phyloP scores from a whole-genome alignment of 2,888 invertebrate genomes.

The Eustalomyia histrio region DNA sequence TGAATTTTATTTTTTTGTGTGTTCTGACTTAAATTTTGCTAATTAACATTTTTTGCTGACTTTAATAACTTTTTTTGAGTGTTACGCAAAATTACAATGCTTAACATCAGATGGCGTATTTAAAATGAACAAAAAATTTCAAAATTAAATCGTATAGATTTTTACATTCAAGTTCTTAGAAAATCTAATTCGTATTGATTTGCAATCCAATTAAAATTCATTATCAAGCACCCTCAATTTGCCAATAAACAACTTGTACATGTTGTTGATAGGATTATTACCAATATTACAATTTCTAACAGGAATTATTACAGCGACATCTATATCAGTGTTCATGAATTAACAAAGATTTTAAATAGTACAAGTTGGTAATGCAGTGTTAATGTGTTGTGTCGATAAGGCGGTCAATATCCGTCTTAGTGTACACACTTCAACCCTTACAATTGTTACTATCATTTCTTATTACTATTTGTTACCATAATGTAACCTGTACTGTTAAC shows the following conservation, averaged over 20 bases:
- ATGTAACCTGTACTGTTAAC: neutral
- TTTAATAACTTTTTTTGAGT: too few species aligned
- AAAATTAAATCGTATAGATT: neutral
- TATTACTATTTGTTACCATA: neutral
- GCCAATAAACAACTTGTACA: constrained; percentile 15
- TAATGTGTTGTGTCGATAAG: constrained; percentile 30
- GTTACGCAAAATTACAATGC: neutral
- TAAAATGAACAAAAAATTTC: neutral
- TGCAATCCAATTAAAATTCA: constrained; percentile 14
- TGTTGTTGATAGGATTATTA: neutral
- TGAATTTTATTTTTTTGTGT: too few species aligned
- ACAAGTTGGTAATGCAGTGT: constrained; percentile 45
- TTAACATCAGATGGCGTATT: constrained; percentile 3
- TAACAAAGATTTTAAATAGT: constrained; percentile 31
- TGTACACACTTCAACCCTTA: constrained; percentile 37
- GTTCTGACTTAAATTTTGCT: too few species aligned
- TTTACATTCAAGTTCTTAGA: neutral
- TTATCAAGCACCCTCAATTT: constrained; percentile 25
- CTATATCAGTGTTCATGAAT: constrained; percentile 30
- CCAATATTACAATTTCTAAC: constrained; percentile 40
- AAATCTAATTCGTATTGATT: constrained; percentile 39
- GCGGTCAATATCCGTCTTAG: constrained; percentile 35
- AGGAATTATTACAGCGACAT: constrained; percentile 58
- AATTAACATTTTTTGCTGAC: too few species aligned
- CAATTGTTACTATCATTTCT: neutral